Conservation (phyloP, 1,140 invertebrate species). For the Diuraphis noxia region DNA sequence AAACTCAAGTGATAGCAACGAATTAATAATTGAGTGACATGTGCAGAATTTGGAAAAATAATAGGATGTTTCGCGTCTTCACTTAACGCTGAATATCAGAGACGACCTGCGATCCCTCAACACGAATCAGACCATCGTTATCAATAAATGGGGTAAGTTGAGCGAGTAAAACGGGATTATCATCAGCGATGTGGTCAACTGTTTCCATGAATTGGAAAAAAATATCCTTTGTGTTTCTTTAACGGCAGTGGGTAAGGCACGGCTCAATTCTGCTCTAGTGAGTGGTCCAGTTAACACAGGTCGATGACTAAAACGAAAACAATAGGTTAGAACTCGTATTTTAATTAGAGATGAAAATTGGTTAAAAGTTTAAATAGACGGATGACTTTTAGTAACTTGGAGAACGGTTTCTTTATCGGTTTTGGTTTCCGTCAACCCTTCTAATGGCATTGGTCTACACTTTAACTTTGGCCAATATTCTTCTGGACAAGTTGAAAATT, state of each 20-base stretch:
- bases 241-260: neutral
- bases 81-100: neutral
- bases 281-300: neutral
- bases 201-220: neutral
- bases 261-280: neutral
- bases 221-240: neutral
- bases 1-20: constrained; percentile 56
- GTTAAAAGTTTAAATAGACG: neutral
- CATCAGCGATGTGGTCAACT: neutral
- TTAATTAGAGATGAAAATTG: neutral
- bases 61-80: too few relatives aligned
- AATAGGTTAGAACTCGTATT: neutral
- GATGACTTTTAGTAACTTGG: neutral
- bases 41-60: neutral
- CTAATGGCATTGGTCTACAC: neutral
- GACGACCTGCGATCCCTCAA: neutral
- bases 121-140: neutral
- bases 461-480: neutral
- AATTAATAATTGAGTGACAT: constrained; percentile 56
- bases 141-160: neutral
- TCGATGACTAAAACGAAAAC: neutral
- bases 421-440: neutral
- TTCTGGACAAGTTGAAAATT: neutral
- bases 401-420: neutral
- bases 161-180: neutral